These are phyloP conservation scores for Aegithalos caudatus DNA, from an alignment of 2,113 vertebrate species.

Conservation along the genomic window DNA sequence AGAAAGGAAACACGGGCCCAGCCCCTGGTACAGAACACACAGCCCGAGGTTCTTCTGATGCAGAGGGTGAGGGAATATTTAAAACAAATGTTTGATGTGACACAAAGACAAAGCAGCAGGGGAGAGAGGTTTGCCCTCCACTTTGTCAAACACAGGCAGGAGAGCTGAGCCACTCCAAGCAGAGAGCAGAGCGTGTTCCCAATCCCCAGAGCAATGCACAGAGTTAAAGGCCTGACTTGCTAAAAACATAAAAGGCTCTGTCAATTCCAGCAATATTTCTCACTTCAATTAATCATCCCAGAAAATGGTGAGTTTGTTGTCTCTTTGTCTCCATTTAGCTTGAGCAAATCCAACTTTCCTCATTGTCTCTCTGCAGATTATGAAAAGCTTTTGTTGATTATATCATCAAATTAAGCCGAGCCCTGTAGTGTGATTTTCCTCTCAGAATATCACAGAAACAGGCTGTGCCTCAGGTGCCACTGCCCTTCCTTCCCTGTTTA, in stretches of 20 bases:
- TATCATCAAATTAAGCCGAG: constrained; percentile 54
- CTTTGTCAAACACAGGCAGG: background rate
- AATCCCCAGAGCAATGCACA: background rate
- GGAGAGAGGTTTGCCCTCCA: background rate
- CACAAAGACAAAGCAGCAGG: background rate
- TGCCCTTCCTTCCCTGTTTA: background rate
- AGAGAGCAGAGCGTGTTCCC: background rate
- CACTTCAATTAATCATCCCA: constrained; percentile 12
- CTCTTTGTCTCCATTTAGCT: background rate
- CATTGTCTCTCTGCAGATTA: constrained; percentile 45
- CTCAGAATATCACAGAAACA: background rate
- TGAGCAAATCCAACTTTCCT: background rate
- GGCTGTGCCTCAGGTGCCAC: constrained; percentile 27
- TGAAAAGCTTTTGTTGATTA: constrained; percentile 55
- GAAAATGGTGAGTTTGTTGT: background rate
- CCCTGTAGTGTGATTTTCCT: background rate
- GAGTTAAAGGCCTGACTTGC: background rate
- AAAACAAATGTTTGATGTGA: background rate
- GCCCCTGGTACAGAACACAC: background rate
- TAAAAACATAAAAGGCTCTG: background rate
- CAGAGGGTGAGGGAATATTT: background rate
- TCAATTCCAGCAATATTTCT: background rate
- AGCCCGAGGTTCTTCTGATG: background rate
- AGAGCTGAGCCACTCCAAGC: background rate
- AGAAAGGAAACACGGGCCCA: background rate